A percentile compares a stretch with the other conserved stretches of the same genome.
These are phyloP conservation scores for Oostethus manadensis DNA, from an alignment of 2,113 vertebrate genomes.

Conservation along the genomic window DNA sequence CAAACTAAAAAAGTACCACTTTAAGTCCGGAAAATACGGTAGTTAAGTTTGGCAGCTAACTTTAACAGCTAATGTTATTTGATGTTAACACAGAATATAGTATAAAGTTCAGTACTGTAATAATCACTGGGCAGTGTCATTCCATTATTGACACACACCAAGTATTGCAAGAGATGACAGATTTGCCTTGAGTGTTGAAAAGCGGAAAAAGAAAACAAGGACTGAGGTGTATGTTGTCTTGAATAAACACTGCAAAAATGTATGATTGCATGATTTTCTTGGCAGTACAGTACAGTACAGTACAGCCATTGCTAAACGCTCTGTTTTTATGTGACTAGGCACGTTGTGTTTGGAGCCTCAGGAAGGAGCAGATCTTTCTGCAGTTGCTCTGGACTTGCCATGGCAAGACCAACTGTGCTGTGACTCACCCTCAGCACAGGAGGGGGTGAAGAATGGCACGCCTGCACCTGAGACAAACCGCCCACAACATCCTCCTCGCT, in stretches of 20 bases:
- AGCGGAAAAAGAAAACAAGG: constrained; percentile 1
- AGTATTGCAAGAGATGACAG: neutral
- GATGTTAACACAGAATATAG: neutral
- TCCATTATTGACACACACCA: constrained; percentile 11
- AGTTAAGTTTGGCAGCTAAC: neutral
- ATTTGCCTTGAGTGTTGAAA: constrained; percentile 11
- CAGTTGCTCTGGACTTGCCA: constrained; percentile 37
- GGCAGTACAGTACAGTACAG: too few species aligned
- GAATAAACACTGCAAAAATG: neutral
- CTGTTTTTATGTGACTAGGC: constrained; percentile 31
- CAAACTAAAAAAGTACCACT: too few species aligned
- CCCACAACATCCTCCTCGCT: constrained; percentile 15
- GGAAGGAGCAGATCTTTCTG: neutral
- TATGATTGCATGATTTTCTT: neutral
- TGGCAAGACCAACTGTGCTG: constrained; percentile 70
- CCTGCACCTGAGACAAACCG: constrained; percentile 9
- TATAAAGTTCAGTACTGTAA: neutral
- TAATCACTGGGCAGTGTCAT: constrained; percentile 1
- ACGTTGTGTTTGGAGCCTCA: constrained; percentile 25
- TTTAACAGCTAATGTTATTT: neutral
- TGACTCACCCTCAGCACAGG: constrained; percentile 41
- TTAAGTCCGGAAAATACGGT: too few species aligned
- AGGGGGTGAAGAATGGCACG: neutral
- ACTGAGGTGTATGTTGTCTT: neutral
- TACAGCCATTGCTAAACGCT: neutral